phyloP scores from a whole-genome alignment of 2,797 vertebrate species.

The Siniperca scherzeri region DNA sequence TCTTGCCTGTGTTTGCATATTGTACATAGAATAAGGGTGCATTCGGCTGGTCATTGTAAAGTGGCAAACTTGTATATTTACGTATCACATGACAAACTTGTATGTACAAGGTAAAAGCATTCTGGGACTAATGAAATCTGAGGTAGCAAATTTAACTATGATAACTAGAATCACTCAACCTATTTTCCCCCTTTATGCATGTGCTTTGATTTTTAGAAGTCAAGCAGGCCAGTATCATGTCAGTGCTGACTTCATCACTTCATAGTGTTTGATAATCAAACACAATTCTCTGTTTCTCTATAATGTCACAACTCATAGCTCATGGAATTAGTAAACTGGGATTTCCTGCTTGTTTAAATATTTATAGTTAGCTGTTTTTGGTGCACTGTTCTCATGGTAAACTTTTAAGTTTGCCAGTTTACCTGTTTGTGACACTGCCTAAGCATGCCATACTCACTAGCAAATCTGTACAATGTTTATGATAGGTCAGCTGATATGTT shows the following conservation, averaged over 20 bases:
- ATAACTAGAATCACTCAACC: slow-evolving; percentile 40
- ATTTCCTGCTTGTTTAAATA: slow-evolving; percentile 21
- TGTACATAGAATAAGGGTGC: slow-evolving; percentile 77
- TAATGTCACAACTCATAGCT: slow-evolving; percentile 13
- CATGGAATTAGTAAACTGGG: slow-evolving; percentile 11
- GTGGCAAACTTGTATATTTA: slow-evolving; percentile 75
- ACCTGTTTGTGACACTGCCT: slow-evolving; percentile 61
- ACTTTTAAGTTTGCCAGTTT: slow-evolving; percentile 74
- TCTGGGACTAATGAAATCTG: slow-evolving; percentile 76
- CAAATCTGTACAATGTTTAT: slow-evolving; percentile 72
- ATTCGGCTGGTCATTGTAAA: slow-evolving; percentile 77
- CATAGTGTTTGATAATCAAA: background rate
- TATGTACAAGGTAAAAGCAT: slow-evolving; percentile 72
- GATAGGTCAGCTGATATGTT: slow-evolving; percentile 84
- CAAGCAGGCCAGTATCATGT: slow-evolving; percentile 9
- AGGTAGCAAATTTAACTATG: slow-evolving; percentile 82
- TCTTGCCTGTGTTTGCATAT: slow-evolving; percentile 84
- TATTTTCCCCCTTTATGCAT: background rate
- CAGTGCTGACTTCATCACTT: slow-evolving; percentile 11
- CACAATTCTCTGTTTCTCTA: background rate
- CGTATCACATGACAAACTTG: slow-evolving; percentile 43
- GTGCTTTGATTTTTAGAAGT: slow-evolving; percentile 33
- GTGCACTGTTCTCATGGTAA: slow-evolving; percentile 34
- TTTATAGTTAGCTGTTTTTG: slow-evolving; percentile 10
- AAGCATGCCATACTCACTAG: slow-evolving; percentile 46